Conservation (phyloP, 2,888 invertebrate genomes). For the Frankliniella fusca region DNA sequence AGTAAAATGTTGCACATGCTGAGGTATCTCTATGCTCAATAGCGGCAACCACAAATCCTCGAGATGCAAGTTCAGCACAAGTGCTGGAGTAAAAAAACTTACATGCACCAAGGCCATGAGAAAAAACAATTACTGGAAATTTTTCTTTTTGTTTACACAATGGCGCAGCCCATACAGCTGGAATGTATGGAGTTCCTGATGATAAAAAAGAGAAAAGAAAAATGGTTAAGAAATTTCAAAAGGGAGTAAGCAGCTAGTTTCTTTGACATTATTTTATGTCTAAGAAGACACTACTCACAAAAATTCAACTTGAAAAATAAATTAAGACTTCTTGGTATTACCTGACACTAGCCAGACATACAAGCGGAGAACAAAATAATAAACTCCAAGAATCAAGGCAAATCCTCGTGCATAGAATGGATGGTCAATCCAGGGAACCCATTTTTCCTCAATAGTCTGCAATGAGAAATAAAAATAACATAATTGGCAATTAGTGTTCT, state of each 20-base stretch:
- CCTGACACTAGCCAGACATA: slow-evolving; percentile 42
- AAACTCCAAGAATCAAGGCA: slow-evolving; percentile 47
- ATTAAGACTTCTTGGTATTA: background rate
- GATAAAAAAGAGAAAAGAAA: too few relatives aligned
- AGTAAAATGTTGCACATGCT: slow-evolving; percentile 50
- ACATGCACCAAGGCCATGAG: slow-evolving; percentile 62
- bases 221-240: too few relatives aligned
- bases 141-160: slow-evolving; percentile 43
- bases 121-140: slow-evolving; percentile 58
- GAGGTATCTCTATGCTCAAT: slow-evolving; percentile 55
- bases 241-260: too few relatives aligned
- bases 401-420: slow-evolving; percentile 54
- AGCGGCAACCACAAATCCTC: slow-evolving; percentile 62
- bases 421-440: slow-evolving; percentile 56
- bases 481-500: slow-evolving; percentile 16
- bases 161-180: slow-evolving; percentile 50
- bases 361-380: slow-evolving; percentile 45
- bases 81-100: slow-evolving; percentile 58
- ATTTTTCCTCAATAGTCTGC: slow-evolving; percentile 50
- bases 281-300: too few relatives aligned
- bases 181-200: slow-evolving; percentile 51
- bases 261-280: background rate
- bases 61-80: slow-evolving; percentile 60
- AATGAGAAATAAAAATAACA: slow-evolving; percentile 38
- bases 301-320: background rate